Evolutionary conservation across 2,113 vertebrate species (phyloP).

Genomic region (Lophochroa leadbeateri): DNA sequence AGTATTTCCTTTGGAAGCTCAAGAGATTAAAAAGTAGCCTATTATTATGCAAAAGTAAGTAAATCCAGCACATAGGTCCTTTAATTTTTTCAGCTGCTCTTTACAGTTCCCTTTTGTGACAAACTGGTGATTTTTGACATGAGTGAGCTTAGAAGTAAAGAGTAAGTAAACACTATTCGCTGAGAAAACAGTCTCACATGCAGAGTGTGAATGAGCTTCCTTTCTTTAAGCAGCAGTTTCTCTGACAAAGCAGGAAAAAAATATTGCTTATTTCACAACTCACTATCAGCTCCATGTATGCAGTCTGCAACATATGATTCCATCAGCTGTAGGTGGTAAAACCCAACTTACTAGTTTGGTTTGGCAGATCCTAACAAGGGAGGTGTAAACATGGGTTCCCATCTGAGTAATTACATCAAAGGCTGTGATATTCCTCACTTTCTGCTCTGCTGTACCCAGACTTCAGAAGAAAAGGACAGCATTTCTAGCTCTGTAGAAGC

Average conservation of each 20-base stretch:
- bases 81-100: conserved; percentile 33
- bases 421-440: background rate
- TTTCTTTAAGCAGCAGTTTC: background rate
- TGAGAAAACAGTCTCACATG: background rate
- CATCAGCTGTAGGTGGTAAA: background rate
- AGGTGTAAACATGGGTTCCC: background rate
- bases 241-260: background rate
- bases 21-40: conserved; percentile 20
- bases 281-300: background rate
- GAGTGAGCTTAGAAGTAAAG: background rate
- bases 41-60: background rate
- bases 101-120: background rate
- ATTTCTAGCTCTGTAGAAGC: background rate
- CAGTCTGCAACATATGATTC: background rate
- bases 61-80: background rate
- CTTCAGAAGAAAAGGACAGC: background rate
- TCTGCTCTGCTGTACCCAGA: background rate
- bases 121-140: conserved; percentile 1
- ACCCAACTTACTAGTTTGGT: background rate
- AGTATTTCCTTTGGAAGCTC: conserved; percentile 29
- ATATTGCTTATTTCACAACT: background rate
- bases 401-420: background rate
- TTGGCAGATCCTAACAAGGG: background rate
- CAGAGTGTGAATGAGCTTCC: background rate
- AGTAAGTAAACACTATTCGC: background rate